Conservation (phyloP, 2,797 vertebrate species). For the Syngnathus acus region DNA sequence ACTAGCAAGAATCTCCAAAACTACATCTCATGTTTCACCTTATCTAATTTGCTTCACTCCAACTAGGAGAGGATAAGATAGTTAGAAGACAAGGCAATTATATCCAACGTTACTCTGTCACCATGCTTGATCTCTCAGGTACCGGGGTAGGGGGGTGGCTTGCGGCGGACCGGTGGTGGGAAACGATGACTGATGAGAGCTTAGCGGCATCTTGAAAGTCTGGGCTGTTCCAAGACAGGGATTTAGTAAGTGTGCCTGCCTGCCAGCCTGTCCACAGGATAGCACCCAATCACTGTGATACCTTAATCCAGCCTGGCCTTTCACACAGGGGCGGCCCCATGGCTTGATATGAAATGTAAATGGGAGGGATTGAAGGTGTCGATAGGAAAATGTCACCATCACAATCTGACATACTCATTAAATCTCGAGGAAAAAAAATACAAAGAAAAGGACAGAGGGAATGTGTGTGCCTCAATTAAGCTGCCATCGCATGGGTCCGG, state of each 20-base stretch:
- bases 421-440: slow-evolving; percentile 23
- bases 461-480: background rate
- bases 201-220: slow-evolving; percentile 53
- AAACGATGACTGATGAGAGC: slow-evolving; percentile 66
- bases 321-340: slow-evolving; percentile 25
- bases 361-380: slow-evolving; percentile 50
- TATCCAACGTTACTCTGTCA: slow-evolving; percentile 54
- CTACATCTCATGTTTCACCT: background rate
- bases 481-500: background rate
- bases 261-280: slow-evolving; percentile 45
- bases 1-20: background rate
- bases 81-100: slow-evolving; percentile 66
- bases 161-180: slow-evolving; percentile 16
- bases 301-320: slow-evolving; percentile 75
- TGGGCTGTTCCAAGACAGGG: slow-evolving; percentile 61
- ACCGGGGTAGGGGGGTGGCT: slow-evolving; percentile 27
- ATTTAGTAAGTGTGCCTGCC: slow-evolving; percentile 54
- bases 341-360: slow-evolving; percentile 62
- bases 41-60: slow-evolving; percentile 42
- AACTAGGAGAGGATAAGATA: slow-evolving; percentile 24
- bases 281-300: slow-evolving; percentile 56
- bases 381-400: slow-evolving; percentile 45
- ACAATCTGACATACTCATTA: slow-evolving; percentile 53
- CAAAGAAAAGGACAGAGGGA: slow-evolving; percentile 3
- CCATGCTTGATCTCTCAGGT: slow-evolving; percentile 54